Conservation (phyloP, 2,797 vertebrate genomes). For the Phylloscopus collybita region DNA sequence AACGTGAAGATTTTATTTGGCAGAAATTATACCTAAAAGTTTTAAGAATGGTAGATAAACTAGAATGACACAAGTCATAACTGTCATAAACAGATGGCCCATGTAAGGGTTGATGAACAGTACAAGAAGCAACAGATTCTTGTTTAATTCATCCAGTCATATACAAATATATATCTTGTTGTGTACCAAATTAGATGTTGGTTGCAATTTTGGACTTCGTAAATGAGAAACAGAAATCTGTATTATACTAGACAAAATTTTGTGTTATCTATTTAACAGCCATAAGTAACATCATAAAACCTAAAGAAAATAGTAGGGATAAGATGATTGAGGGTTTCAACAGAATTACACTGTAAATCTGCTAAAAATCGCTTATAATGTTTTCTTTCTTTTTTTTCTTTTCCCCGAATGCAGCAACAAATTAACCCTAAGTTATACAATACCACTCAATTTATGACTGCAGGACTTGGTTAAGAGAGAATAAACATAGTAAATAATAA, state of each 20-base stretch:
- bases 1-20: background rate
- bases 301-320: slow-evolving; percentile 7
- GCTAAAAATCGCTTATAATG: background rate
- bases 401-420: background rate
- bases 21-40: background rate
- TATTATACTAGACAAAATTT: slow-evolving; percentile 29
- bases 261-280: slow-evolving; percentile 46
- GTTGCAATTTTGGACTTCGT: slow-evolving; percentile 3
- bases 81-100: slow-evolving; percentile 45
- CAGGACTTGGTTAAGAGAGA: background rate
- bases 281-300: slow-evolving; percentile 8
- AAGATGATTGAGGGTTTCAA: slow-evolving; percentile 19
- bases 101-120: slow-evolving; percentile 2
- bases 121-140: slow-evolving; percentile 6
- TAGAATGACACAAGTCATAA: slow-evolving; percentile 42
- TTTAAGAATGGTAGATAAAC: background rate
- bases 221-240: slow-evolving; percentile 19
- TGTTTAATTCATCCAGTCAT: slow-evolving; percentile 41
- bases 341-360: slow-evolving; percentile 25
- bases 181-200: background rate
- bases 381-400: background rate
- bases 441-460: background rate
- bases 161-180: background rate
- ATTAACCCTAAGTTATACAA: background rate
- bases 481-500: background rate